Evolutionary conservation across 2,113 vertebrate genomes (phyloP).

Genomic region (Eclectus roratus): DNA sequence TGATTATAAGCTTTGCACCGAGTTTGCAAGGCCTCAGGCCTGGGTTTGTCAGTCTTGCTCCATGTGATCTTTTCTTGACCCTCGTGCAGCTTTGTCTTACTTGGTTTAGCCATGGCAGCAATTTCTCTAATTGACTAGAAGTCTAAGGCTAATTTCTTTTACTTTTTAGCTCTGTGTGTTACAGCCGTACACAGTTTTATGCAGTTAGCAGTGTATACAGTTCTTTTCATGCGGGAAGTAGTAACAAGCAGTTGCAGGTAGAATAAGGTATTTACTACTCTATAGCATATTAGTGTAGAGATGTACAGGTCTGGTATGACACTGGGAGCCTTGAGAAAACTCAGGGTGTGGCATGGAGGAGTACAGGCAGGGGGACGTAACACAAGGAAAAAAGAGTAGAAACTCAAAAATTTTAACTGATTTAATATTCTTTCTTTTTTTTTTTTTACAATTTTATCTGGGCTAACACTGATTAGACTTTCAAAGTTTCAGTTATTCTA

Average conservation of each 20-base stretch:
- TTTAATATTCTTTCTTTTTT: neutral
- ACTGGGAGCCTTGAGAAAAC: neutral
- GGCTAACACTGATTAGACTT: neutral
- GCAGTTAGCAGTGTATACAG: neutral
- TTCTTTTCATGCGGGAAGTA: neutral
- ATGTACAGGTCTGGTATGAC: neutral
- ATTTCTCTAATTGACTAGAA: neutral
- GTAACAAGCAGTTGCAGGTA: neutral
- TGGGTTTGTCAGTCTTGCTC: neutral
- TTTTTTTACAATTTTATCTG: neutral
- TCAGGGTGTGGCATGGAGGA: neutral
- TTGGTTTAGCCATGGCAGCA: neutral
- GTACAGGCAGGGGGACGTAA: neutral
- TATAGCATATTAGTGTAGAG: neutral
- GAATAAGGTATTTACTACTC: neutral
- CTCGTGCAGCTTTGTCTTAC: neutral
- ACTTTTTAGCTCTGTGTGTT: neutral
- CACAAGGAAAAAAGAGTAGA: neutral
- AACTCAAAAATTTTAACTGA: neutral
- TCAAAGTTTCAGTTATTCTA: neutral
- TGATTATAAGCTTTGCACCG: fast-evolving
- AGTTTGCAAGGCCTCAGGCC: neutral
- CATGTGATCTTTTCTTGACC: neutral
- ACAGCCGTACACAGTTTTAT: neutral
- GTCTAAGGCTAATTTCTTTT: neutral